Conservation (phyloP, 1,140 invertebrate genomes). For the Sycophaga agraensis region DNA sequence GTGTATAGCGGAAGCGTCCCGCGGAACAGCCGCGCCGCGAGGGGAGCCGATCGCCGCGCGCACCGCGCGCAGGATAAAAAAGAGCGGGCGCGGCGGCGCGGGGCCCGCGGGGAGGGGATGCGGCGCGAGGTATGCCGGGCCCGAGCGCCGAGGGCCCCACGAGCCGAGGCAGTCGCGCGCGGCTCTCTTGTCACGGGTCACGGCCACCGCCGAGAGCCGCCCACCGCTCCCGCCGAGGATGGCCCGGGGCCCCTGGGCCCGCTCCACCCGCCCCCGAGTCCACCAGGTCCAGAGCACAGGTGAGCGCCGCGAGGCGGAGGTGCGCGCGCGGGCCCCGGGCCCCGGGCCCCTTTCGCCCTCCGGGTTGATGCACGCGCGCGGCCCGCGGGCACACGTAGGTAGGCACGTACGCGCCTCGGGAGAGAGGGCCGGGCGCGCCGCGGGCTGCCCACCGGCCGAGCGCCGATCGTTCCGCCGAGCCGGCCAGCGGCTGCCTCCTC, state of each 20-base stretch:
- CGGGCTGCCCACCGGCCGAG: too few species aligned
- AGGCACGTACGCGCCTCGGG: too few species aligned
- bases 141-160: background rate
- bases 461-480: too few species aligned
- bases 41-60: constrained; percentile 2
- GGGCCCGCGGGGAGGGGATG: too few species aligned
- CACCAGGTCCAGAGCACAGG: background rate
- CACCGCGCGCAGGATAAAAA: background rate
- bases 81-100: too few species aligned
- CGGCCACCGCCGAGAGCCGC: constrained; percentile 14
- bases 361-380: background rate
- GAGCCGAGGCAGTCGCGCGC: constrained; percentile 17
- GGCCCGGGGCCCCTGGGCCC: too few species aligned
- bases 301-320: background rate
- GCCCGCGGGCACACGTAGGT: too few species aligned
- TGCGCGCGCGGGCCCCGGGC: background rate
- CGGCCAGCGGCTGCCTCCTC: too few species aligned
- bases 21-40: background rate
- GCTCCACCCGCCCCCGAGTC: too few species aligned
- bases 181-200: constrained; percentile 22
- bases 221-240: background rate
- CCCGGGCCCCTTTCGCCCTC: background rate
- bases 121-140: too few species aligned
- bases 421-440: too few species aligned
- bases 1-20: too few species aligned